Evolutionary conservation across 2,797 vertebrate genomes (phyloP).

Genomic region (Pempheris klunzingeri): DNA sequence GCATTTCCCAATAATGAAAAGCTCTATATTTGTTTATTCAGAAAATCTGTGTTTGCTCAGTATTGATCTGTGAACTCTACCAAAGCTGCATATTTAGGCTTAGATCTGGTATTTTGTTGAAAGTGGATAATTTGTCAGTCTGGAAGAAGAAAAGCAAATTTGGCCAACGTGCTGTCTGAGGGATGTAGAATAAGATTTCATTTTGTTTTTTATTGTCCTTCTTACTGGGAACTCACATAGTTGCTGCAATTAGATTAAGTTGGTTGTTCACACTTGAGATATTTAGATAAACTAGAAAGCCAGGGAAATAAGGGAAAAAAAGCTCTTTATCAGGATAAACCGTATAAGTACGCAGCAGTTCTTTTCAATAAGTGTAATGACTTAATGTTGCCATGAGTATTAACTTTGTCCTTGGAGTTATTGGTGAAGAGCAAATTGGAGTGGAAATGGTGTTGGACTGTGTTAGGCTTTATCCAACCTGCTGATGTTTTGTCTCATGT

Average conservation of each 20-base stretch:
- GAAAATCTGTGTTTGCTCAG: not conserved
- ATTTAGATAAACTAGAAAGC: not conserved
- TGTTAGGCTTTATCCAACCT: constrained; percentile 1
- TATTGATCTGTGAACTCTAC: not conserved
- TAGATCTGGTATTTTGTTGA: not conserved
- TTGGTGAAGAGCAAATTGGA: not conserved
- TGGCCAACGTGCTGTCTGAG: not conserved
- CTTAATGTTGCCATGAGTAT: not conserved
- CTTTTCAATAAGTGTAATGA: too few species aligned
- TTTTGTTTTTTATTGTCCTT: not conserved
- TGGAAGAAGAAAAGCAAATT: too few species aligned
- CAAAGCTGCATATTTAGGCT: not conserved
- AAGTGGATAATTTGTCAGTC: too few species aligned
- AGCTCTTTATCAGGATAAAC: too few species aligned
- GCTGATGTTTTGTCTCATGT: too few species aligned
- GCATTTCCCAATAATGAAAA: not conserved
- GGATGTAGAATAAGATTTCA: too few species aligned
- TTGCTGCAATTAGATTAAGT: not conserved
- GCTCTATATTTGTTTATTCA: too few species aligned
- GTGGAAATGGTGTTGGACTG: not conserved
- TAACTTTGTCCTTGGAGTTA: not conserved
- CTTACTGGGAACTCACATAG: not conserved
- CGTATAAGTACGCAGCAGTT: not conserved
- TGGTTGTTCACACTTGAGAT: not conserved
- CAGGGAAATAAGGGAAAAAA: not conserved